Conservation (phyloP, 2,888 invertebrate species). For the Metacarcinus magister region DNA sequence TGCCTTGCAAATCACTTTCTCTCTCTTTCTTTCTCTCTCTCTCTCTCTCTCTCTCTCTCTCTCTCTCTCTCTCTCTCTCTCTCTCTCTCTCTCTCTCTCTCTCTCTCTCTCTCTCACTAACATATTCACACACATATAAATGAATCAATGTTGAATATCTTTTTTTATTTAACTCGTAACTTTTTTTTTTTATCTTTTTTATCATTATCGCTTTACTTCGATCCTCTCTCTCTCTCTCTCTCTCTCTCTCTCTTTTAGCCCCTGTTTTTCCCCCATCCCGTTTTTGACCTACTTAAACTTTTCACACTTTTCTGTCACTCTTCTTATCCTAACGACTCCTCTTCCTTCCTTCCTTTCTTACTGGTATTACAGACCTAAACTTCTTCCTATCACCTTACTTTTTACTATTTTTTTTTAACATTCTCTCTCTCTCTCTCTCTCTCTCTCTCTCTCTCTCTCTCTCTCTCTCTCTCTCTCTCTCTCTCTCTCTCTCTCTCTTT, state of each 20-base stretch:
- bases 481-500: slow-evolving; percentile 11
- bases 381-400: not conserved
- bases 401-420: not conserved
- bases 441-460: slow-evolving; percentile 46
- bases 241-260: not conserved
- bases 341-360: not conserved
- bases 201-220: not conserved
- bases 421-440: slow-evolving; percentile 42
- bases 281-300: not conserved
- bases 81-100: slow-evolving; percentile 14
- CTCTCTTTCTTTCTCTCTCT: not conserved
- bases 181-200: not conserved
- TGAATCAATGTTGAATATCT: not conserved
- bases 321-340: not conserved
- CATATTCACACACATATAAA: not conserved
- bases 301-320: not conserved
- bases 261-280: not conserved
- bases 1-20: slow-evolving; percentile 16
- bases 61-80: slow-evolving; percentile 14
- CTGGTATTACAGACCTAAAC: not conserved
- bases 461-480: not conserved
- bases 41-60: slow-evolving; percentile 5
- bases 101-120: not conserved
- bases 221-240: not conserved
- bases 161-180: not conserved